Base-by-base conservation (phyloP, 2,888 invertebrate species). In the Arenicola marina region DNA sequence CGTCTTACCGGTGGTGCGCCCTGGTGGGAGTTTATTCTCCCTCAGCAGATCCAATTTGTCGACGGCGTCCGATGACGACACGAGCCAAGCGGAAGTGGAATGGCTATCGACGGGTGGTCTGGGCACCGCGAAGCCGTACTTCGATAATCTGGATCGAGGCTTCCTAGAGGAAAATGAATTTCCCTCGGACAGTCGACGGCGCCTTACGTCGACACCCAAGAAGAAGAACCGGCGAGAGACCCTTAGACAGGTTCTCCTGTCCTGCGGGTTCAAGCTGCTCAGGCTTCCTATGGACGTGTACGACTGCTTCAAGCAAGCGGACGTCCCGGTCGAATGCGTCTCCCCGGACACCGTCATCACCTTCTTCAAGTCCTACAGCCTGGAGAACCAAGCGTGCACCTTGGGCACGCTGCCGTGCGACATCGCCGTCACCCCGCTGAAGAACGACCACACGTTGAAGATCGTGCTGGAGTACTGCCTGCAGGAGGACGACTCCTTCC, bases 261-360 rank as follows among this genome's bases (percentile, higher is more conserved):
- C 59, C 15, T 67, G 54, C 32, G 72, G 72, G 7, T 68, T 71
- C 61, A 71, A 71, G 53, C 59, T 72, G 45, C 55, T 72, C 33
- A 61, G 61, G 11, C 66, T 72, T 7, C 70, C 72, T 0, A 26
- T 69, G 48, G 58, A 61, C 1, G 56, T 72, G 21, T 71, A 62
- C 46, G 56, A 68, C 2, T 33, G 60, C 4, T 72, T 72, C 60
- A 28, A 61, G 18, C 54, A 51, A 26, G 64, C 68, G 7, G 68
- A 64, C 7, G 68, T 72, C 1, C 21, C 32, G 18, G 68, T 71
- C n/a, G 67, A 69, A 18, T 64, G 67, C 24, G 48, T 72, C 31
- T 58, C 66, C 1, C 70, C 72, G 3, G 32, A 45, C n/a, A 58
- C 58, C 43, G 72, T 71, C 26, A 60, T 68, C 18, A 55, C 58